phyloP scores from a whole-genome alignment of 2,113 vertebrate species.

The Myrmecophaga tridactyla region DNA sequence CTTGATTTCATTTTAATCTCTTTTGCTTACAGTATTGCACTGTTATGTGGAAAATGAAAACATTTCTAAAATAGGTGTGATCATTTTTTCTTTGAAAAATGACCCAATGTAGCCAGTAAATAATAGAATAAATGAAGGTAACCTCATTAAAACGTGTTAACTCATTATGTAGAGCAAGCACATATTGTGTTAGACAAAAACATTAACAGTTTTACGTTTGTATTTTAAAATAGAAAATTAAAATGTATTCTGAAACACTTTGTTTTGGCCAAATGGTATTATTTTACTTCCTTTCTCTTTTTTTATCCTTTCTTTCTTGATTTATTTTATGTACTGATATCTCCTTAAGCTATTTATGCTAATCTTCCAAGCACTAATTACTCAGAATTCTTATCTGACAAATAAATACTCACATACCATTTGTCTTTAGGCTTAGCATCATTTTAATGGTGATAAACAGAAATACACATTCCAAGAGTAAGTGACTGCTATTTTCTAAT shows the following conservation, averaged over 20 bases:
- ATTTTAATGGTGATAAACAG: conserved; percentile 81
- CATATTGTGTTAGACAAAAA: neutral
- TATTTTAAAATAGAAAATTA: neutral
- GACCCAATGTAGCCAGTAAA: neutral
- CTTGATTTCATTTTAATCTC: neutral
- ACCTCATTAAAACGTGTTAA: neutral
- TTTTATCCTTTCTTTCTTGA: conserved; percentile 39
- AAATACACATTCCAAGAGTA: conserved; percentile 80
- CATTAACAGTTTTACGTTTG: neutral
- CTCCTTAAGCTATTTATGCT: conserved; percentile 59
- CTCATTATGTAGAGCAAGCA: neutral
- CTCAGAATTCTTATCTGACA: conserved; percentile 81
- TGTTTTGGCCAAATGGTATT: neutral
- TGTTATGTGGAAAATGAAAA: neutral
- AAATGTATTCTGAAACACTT: neutral
- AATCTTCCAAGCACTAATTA: conserved; percentile 79
- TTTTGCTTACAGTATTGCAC: neutral
- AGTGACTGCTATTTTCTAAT: conserved; percentile 81
- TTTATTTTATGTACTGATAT: conserved; percentile 50
- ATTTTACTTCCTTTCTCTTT: conserved; percentile 25
- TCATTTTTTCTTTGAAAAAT: neutral
- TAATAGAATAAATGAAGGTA: neutral
- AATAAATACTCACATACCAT: conserved; percentile 73
- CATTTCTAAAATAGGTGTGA: neutral
- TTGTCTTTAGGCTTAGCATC: conserved; percentile 79